These are phyloP conservation scores for Carabus problematicus DNA, from an alignment of 2,888 invertebrate genomes.

Conservation along the genomic window DNA sequence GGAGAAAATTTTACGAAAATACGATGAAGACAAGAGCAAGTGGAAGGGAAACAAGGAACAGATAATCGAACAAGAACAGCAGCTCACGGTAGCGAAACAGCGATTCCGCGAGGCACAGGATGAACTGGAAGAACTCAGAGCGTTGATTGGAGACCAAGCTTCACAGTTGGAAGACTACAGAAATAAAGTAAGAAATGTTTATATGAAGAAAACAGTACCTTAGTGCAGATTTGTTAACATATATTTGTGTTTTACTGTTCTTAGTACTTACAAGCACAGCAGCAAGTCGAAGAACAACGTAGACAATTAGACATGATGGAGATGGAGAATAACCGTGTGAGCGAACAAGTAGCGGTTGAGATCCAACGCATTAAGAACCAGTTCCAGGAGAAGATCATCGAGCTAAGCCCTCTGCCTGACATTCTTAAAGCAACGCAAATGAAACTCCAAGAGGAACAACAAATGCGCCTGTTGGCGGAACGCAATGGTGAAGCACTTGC, in stretches of 20 bases:
- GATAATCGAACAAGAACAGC: conserved; percentile 68
- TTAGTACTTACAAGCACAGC: conserved; percentile 70
- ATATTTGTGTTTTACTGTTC: neutral
- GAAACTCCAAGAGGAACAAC: conserved; percentile 72
- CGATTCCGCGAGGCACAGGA: conserved; percentile 66
- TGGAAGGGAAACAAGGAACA: conserved; percentile 67
- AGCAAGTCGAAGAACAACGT: conserved; percentile 73
- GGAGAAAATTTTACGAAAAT: conserved; percentile 61
- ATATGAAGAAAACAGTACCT: neutral
- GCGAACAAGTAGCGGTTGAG: conserved; percentile 75
- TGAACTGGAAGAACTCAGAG: conserved; percentile 66
- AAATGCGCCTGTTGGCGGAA: conserved; percentile 70
- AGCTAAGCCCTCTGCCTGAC: conserved; percentile 73
- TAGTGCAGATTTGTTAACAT: conserved; percentile 19
- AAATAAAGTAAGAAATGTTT: conserved; percentile 63
- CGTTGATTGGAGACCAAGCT: conserved; percentile 70
- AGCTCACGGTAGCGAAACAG: conserved; percentile 62
- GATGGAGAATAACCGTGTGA: conserved; percentile 73
- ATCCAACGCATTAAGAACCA: conserved; percentile 74
- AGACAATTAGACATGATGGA: conserved; percentile 75
- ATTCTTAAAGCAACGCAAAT: conserved; percentile 72
- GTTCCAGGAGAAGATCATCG: conserved; percentile 76
- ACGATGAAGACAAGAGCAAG: conserved; percentile 57
- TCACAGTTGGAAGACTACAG: conserved; percentile 73
- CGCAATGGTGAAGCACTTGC: conserved; percentile 71